Conservation (phyloP, 2,888 invertebrate genomes). For the Teleogryllus oceanicus region DNA sequence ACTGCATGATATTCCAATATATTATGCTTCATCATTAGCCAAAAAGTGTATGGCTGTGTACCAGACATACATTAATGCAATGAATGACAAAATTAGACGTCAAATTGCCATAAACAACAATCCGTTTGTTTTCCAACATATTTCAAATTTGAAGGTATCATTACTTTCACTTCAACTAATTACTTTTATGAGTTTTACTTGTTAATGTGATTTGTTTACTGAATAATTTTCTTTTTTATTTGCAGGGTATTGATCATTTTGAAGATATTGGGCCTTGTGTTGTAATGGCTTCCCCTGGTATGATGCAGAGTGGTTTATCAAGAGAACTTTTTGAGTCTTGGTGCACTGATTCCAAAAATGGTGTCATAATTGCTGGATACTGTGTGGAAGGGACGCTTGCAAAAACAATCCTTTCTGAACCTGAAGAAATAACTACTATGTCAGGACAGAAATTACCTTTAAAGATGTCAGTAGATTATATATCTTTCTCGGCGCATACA, state of each 20-base stretch:
- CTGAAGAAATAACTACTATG: conserved; percentile 94
- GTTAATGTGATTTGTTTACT: neutral
- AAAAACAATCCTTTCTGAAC: conserved; percentile 92
- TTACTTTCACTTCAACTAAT: neutral
- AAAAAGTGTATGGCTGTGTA: conserved; percentile 99
- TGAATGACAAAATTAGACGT: conserved; percentile 95
- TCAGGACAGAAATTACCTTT: conserved; percentile 92
- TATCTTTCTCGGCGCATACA: conserved; percentile 98
- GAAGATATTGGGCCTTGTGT: conserved; percentile 99
- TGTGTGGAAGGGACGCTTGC: conserved; percentile 88
- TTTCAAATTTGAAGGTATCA: conserved; percentile 80
- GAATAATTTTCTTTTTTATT: neutral
- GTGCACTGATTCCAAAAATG: conserved; percentile 98
- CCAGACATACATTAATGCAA: conserved; percentile 98
- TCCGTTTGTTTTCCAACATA: conserved; percentile 97
- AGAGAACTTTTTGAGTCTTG: conserved; percentile 97
- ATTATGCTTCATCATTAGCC: conserved; percentile 97
- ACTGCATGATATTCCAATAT: conserved; percentile 96
- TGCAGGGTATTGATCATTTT: conserved; percentile 95
- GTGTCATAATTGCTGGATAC: conserved; percentile 95
- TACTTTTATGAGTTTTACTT: neutral
- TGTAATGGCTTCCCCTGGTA: conserved; percentile 99
- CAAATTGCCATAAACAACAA: conserved; percentile 94
- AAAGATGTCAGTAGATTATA: conserved; percentile 98
- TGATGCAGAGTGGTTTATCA: conserved; percentile 99